Conservation (phyloP, 2,797 vertebrate genomes). For the Myotis pilosus region DNA sequence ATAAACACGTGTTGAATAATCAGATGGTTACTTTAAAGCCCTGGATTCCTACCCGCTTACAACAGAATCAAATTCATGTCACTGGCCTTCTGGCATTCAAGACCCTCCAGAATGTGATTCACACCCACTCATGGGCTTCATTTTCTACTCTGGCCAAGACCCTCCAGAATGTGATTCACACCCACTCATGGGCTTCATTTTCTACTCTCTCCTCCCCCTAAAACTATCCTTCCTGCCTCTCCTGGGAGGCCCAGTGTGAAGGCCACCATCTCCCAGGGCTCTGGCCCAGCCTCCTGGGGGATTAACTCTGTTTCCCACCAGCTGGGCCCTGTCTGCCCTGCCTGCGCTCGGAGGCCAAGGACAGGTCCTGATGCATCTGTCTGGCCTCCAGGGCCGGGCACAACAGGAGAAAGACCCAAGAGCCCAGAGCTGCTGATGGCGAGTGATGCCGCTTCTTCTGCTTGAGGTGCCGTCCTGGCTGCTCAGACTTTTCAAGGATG, state of each 20-base stretch:
- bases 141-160: not conserved
- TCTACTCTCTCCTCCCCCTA: not conserved
- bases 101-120: not conserved
- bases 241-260: not conserved
- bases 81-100: not conserved
- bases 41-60: not conserved
- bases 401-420: accelerated
- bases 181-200: not conserved
- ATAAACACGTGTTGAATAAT: not conserved
- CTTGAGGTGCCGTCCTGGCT: not conserved
- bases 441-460: not conserved
- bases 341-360: not conserved
- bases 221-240: not conserved
- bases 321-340: not conserved
- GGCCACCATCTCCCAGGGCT: not conserved
- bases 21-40: not conserved
- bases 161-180: not conserved
- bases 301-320: not conserved
- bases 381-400: not conserved
- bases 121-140: not conserved
- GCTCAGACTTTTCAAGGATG: not conserved
- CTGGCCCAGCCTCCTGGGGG: not conserved
- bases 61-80: not conserved
- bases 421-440: not conserved
- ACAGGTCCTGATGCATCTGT: accelerated